Base-by-base conservation (phyloP, 2,888 invertebrate species). In the Dermolepida albohirtum region DNA sequence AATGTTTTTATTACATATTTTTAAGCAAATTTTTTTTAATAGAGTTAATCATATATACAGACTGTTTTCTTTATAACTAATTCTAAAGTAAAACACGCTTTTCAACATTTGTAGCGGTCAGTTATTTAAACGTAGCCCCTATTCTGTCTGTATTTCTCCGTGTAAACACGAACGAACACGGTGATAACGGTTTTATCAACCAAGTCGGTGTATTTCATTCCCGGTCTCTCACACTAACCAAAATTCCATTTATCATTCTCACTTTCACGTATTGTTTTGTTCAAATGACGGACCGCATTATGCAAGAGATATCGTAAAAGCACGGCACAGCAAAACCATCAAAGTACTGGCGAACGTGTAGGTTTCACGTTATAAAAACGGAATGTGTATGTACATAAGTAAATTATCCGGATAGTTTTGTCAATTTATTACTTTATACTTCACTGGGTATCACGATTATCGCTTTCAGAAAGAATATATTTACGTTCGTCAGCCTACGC, bases 201-300 rank as follows among this genome's bases (percentile, higher is more conserved):
- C 41, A 22, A 17, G 17, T 14, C 10, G 12, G 1, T 22, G 27
- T 11, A 11, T 22, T 44, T 29, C 29, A 5, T 44, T 6, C 29
- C 14, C 29, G 11, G 44, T 44, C 47, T 62, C 47, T 64, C 52
- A 40, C 27, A 39, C 41, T 41, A 11, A 16, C 43, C 34, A 43
- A 52, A 64, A 44, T 64, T 54, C 43, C 52, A 64, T 64, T 64
- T 64, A 29, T 64, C 44, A 64, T 64, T 64, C 41, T 64, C 64
- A 64, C 64, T 64, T 64, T 64, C 64, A 64, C 54, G 17, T 34
- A 54, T 54, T 52, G 64, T 54, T 40, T 34, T 5, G 52, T 44
- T 52, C 52, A 52, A 64, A 64, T 64, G 52, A 64, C 59, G 47
- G 59, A 16, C 49, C 11, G 47, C 17, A 16, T 62, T 62, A 62